These are phyloP conservation scores for Oreochromis mossambicus DNA, from an alignment of 2,797 vertebrate species.

Conservation along the genomic window DNA sequence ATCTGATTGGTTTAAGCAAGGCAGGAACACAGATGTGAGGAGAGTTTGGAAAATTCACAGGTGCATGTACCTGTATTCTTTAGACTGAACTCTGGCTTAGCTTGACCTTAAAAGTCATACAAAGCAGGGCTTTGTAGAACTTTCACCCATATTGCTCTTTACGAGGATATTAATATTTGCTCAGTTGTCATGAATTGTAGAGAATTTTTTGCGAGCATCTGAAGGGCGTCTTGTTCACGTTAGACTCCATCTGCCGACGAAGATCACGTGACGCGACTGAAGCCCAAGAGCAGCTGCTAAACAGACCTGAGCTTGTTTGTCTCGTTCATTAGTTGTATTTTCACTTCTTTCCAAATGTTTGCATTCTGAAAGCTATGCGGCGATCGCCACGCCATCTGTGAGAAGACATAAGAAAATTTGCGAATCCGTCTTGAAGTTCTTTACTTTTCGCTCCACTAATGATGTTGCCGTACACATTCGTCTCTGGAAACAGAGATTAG, in stretches of 20 bases:
- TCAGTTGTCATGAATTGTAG: neutral
- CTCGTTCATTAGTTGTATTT: neutral
- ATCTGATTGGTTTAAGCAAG: neutral
- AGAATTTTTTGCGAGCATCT: neutral
- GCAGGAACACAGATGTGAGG: neutral
- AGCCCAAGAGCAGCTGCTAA: slow-evolving; percentile 7
- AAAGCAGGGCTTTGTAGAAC: neutral
- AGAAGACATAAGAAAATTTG: neutral
- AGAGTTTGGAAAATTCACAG: neutral
- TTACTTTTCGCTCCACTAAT: neutral
- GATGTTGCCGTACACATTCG: neutral
- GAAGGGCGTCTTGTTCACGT: neutral
- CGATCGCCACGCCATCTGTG: neutral
- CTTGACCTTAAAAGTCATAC: neutral
- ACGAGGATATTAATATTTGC: neutral
- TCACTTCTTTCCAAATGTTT: neutral
- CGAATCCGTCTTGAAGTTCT: neutral
- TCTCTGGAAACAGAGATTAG: neutral
- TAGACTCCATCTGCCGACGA: neutral
- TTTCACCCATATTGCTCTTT: neutral
- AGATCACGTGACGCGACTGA: too few relatives aligned
- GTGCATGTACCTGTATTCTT: neutral
- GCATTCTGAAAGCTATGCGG: neutral
- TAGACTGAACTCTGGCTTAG: neutral
- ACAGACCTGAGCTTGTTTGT: neutral